Evolutionary conservation across 2,888 invertebrate genomes (phyloP).

Genomic region (Drosophila macrospina): DNA sequence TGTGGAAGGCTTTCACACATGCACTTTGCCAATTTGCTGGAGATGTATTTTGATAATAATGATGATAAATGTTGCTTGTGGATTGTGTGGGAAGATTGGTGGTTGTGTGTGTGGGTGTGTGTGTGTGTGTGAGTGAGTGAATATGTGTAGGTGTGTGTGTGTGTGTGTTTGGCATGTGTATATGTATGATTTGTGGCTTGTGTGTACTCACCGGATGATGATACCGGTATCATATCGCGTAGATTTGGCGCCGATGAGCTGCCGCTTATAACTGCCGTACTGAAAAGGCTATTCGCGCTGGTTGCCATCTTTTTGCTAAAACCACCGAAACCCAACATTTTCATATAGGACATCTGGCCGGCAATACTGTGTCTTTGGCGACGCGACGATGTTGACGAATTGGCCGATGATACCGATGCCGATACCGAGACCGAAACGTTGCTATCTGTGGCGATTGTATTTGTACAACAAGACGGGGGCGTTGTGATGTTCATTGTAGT

Average conservation of each 20-base stretch:
- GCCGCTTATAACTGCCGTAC: constrained; percentile 98
- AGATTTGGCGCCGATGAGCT: constrained; percentile 96
- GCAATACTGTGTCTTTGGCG: constrained; percentile 98
- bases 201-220: constrained; percentile 89
- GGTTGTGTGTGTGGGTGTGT: no score
- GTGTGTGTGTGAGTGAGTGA: background rate
- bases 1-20: background rate
- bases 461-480: constrained; percentile 72
- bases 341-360: constrained; percentile 97
- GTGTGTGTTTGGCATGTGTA: background rate
- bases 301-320: constrained; percentile 89
- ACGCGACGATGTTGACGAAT: constrained; percentile 87
- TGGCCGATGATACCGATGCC: constrained; percentile 82
- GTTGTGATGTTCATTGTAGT: constrained; percentile 52
- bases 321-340: constrained; percentile 92
- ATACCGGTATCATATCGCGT: constrained; percentile 93
- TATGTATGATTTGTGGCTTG: background rate
- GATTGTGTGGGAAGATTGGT: background rate
- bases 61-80: background rate
- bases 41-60: background rate
- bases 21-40: background rate
- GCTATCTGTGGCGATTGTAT: constrained; percentile 83
- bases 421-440: constrained; percentile 77
- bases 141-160: background rate
- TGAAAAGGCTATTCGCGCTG: constrained; percentile 95